Evolutionary conservation across 2,113 vertebrate genomes (phyloP), one percentile per base, ranked within the genome.

Genomic region (Hippolais icterina): DNA sequence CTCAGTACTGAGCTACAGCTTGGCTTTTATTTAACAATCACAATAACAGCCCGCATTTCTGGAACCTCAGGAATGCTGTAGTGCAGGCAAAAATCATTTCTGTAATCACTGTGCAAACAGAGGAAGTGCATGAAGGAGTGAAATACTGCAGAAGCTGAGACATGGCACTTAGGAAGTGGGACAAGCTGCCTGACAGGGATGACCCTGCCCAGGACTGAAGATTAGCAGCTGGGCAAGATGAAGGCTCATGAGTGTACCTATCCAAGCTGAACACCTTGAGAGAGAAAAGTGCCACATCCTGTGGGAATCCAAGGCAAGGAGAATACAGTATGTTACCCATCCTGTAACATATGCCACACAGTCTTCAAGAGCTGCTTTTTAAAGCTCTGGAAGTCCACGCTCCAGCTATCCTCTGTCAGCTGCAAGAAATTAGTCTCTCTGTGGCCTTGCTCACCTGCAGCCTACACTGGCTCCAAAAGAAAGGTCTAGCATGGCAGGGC

Each of bases 11-110:
- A 92, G 57, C 92, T 87, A 68, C 69, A 88, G 47, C 64, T 93
- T 92, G 47, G 10, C 41, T 79, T 95, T 61, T 88, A 42, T 87
- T 92, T 83, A 88, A 81, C 68, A 78, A 60, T 54, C 53, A 61
- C n/a, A 74, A 20, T 81, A 94, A 91, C n/a, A 91, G 37, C 74
- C 71, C 10, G 4, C 53, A 29, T 81, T 91, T 91, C 78, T 63
- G 68, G 39, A 90, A 76, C 78, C 47, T 87, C 59, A 59, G 25
- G 46, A 96, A 90, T 50, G 54, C 13, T 63, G 44, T 91, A 66
- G 33, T 39, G 46, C 66, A 91, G 70, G 57, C 49, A 93, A 88
- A 90, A 94, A 88, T 76, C 86, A 95, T 60, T 96, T 95, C 88
- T 63, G 53, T 39, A 57, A 56, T 52, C n/a, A 39, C 87, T 83